Evolutionary conservation across 2,888 invertebrate species (phyloP).

Genomic region (Plutella xylostella): DNA sequence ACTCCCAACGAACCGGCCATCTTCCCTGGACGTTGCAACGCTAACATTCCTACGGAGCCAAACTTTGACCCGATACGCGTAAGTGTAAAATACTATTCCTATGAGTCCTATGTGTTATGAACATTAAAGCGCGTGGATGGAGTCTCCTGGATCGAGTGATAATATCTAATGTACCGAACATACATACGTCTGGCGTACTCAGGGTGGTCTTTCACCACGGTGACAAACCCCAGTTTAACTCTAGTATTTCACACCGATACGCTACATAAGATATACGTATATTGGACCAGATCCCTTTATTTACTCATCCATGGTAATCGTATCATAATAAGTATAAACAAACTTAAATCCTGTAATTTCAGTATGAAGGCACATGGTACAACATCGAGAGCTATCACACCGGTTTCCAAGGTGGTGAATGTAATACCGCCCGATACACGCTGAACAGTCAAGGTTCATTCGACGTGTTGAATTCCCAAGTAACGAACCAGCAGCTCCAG

Average conservation of each 20-base stretch:
- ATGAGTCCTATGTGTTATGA: too few relatives aligned
- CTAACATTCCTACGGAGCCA: conserved; percentile 29
- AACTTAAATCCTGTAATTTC: conserved; percentile 17
- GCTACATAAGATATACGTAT: too few relatives aligned
- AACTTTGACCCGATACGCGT: too few relatives aligned
- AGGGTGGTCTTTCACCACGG: too few relatives aligned
- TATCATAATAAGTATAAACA: not conserved
- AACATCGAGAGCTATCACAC: conserved; percentile 52
- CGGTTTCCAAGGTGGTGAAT: conserved; percentile 65
- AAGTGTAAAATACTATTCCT: too few relatives aligned
- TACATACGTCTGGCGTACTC: too few relatives aligned
- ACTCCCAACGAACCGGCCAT: conserved; percentile 35
- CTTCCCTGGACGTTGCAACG: conserved; percentile 41
- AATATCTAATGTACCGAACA: too few relatives aligned
- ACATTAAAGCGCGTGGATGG: too few relatives aligned
- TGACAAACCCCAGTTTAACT: too few relatives aligned
- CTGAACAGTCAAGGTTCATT: conserved; percentile 22
- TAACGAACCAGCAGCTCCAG: conserved; percentile 39
- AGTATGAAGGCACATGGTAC: conserved; percentile 71
- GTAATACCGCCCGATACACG: conserved; percentile 61
- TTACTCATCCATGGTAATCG: conserved; percentile 3
- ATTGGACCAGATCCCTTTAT: too few relatives aligned
- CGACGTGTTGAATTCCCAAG: conserved; percentile 12
- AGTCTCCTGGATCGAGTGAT: too few relatives aligned
- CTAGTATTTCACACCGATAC: too few relatives aligned